Evolutionary conservation across 1,140 invertebrate species (phyloP), one percentile per base, ranked within the genome.

Genomic region (Phortica variegata): DNA sequence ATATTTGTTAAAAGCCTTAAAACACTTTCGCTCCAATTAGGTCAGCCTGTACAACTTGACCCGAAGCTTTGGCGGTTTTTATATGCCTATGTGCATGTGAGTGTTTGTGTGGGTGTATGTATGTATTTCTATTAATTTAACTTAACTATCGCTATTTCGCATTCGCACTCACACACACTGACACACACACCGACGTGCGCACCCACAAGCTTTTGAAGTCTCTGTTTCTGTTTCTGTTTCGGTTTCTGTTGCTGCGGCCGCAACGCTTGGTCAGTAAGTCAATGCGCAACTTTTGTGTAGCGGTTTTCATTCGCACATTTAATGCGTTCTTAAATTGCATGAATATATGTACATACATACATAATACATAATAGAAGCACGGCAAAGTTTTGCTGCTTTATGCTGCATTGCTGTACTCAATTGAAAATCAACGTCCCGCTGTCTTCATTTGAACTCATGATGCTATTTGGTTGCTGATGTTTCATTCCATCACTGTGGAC

Each of bases 1-100:
- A 49, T 29, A 43, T 53, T 49, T 53, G 51, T 47, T 55, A 49
- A 47, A 53, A 38, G 46, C 39, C 43, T 38, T 43, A 43, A 15
- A 16, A 36, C 37, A 48, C 23, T 10, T 26, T 6, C 23, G 23
- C 23, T 26, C 10, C 23, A 26, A 26, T 6, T 26, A 26, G 5
- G 23, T 26, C 10, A 10, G n/a, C n/a, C 23, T 26, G 23, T 26
- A 10, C 23, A 26, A 26, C 5, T 26, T 26, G 5, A 26, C 10
- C 10, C 10, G 10, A 6, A 6, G 5, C 5, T 26, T 26, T 26
- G 6, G 6, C 9, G 13, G 13, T 13, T 34, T 34, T 34, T n/a
- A 13, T 34, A n/a, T 9, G n/a, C 9, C 6, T 9, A 15, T n/a
- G 32, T 34, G 13, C 32, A 13, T 34, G 32, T n/a, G 23, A 8